phyloP scores from a whole-genome alignment of 2,113 vertebrate species.

The Grus americana region DNA sequence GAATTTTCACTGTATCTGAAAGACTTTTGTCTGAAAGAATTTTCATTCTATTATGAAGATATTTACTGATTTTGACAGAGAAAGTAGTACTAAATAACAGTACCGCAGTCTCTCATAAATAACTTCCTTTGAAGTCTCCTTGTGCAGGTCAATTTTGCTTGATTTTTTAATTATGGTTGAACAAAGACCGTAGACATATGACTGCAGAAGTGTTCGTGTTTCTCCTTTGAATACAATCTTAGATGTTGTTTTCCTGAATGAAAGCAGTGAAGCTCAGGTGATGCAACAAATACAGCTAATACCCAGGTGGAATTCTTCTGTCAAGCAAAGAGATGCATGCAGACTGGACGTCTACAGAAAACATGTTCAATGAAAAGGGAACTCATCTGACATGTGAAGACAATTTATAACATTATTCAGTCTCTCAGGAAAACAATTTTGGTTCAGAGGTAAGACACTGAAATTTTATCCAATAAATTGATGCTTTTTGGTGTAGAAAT shows the following conservation, averaged over 20 bases:
- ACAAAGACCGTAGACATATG: not conserved
- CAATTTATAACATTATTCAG: not conserved
- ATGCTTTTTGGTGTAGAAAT: not conserved
- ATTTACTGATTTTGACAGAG: not conserved
- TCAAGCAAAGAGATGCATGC: not conserved
- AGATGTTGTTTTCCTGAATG: not conserved
- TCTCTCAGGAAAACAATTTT: not conserved
- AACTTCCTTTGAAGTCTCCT: not conserved
- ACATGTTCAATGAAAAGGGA: not conserved
- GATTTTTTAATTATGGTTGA: not conserved
- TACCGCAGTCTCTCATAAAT: not conserved
- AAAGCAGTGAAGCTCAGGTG: not conserved
- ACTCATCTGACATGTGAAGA: not conserved
- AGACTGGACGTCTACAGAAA: not conserved
- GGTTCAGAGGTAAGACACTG: not conserved
- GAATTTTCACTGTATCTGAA: not conserved
- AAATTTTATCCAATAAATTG: not conserved
- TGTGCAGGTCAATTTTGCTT: not conserved
- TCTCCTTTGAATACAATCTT: not conserved
- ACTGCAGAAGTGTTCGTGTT: not conserved
- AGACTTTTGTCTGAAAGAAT: not conserved
- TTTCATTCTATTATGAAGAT: not conserved
- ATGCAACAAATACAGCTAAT: not conserved
- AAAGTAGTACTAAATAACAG: not conserved
- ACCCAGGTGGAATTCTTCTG: not conserved